Evolutionary conservation across 2,888 invertebrate species (phyloP).

Genomic region (Brachynemurus nebulosus): DNA sequence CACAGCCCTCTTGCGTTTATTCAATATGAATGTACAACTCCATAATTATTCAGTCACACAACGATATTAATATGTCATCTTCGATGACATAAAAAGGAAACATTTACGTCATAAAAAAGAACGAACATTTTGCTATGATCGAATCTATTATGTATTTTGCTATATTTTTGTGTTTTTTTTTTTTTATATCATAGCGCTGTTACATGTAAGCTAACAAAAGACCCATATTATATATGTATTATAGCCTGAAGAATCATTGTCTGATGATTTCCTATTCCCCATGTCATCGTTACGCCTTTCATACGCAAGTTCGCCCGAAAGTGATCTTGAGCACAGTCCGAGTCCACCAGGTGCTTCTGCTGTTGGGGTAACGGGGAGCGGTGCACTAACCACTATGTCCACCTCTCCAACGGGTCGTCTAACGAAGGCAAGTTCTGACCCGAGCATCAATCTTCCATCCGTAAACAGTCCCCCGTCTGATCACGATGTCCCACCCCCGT

Average conservation of each 20-base stretch:
- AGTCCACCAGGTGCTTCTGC: slow-evolving; percentile 46
- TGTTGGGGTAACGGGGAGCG: slow-evolving; percentile 41
- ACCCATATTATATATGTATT: slow-evolving; percentile 25
- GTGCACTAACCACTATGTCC: slow-evolving; percentile 31
- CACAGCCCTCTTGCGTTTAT: no score
- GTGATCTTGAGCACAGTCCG: slow-evolving; percentile 80
- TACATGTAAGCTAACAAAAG: slow-evolving; percentile 26
- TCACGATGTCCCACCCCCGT: slow-evolving; percentile 68
- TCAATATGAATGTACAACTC: no score
- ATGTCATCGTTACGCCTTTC: slow-evolving; percentile 91
- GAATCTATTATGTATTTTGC: neutral
- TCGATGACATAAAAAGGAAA: no score
- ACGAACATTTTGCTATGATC: no score
- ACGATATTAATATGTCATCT: no score
- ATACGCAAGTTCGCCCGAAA: slow-evolving; percentile 92
- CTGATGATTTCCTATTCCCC: slow-evolving; percentile 97
- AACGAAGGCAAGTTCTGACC: slow-evolving; percentile 81
- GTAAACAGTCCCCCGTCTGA: slow-evolving; percentile 78
- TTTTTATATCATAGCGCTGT: slow-evolving; percentile 20
- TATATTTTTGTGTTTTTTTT: slow-evolving; percentile 9
- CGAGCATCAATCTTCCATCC: slow-evolving; percentile 48
- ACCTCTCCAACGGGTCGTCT: slow-evolving; percentile 26
- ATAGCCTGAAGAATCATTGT: slow-evolving; percentile 91
- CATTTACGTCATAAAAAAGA: no score
- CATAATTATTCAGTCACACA: no score